Base-by-base conservation (phyloP, 2,888 invertebrate genomes). In the Drosophila limbata region DNA sequence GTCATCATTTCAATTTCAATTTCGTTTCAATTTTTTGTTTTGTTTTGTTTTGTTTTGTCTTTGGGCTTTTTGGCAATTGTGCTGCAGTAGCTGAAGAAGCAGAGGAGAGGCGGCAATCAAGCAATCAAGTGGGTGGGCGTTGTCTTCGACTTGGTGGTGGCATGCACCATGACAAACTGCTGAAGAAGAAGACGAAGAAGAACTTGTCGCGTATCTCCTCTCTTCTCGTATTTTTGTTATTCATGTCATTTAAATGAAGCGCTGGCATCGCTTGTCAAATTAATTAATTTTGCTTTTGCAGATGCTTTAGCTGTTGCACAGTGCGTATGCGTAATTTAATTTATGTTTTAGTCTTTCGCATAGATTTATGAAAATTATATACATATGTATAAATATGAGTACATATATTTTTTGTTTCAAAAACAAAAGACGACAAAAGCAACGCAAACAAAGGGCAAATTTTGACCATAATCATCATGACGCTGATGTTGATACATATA, bases 181-280 rank as follows among this genome's bases (percentile, higher is more conserved):
- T 44, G 5, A 33, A 10, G 21, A 10, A 25, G 28, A 28, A 28
- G 25, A 25, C 0, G 25, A 25, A 25, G 28, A 28, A 10, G 21
- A 10, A 25, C 19, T 42, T 25, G 13, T 6, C 47, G 3, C 47
- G 3, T 35, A 6, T n/a, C 37, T 13, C 11, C 25, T 5, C 39
- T 19, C 21, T 15, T 19, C 13, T 13, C 10, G 37, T n/a, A 35
- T 35, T 35, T n/a, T 17, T 65, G 73, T 69, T 75, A 84, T 81
- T 81, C 69, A 81, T 82, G 68, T 48, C 66, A 69, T 67, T 84
- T 76, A 81, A 81, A 84, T 81, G 79, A 81, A 73, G 84, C 79
- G 85, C 69, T 84, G 79, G 79, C 81, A 70, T 67, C 57, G 67
- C 71, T 69, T 81, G 85, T 82, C 85, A 82, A 76, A 72, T 82